These are phyloP conservation scores for Thermophis baileyi DNA, from an alignment of 2,113 vertebrate genomes.

Conservation along the genomic window DNA sequence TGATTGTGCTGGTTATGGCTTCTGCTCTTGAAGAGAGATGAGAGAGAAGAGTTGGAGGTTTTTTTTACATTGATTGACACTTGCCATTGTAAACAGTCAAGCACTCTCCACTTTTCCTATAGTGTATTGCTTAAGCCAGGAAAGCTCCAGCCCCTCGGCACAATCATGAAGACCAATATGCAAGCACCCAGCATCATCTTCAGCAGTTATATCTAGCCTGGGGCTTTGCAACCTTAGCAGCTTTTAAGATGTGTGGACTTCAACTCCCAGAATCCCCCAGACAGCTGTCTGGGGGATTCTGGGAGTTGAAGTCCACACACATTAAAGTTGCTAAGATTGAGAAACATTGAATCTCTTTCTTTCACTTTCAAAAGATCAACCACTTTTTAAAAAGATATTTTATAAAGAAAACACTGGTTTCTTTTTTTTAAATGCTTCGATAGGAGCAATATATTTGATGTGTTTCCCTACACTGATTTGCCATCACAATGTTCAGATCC, in stretches of 20 bases:
- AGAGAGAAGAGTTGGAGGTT: neutral
- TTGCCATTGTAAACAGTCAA: neutral
- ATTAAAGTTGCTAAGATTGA: neutral
- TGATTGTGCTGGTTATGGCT: neutral
- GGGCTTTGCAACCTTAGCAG: neutral
- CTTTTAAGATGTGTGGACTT: neutral
- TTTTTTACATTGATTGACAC: neutral
- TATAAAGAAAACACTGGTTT: neutral
- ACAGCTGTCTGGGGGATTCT: neutral
- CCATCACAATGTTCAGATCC: neutral
- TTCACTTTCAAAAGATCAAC: neutral
- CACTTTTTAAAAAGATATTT: neutral
- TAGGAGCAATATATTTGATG: neutral
- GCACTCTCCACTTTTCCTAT: neutral
- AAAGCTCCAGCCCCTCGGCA: neutral
- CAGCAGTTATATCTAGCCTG: neutral
- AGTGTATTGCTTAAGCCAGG: neutral
- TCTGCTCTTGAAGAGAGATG: neutral
- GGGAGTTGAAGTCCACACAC: neutral
- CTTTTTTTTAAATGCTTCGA: neutral
- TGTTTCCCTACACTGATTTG: neutral
- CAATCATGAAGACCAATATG: neutral
- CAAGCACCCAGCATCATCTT: neutral
- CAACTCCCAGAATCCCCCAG: neutral
- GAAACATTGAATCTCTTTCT: neutral